Base-by-base conservation (phyloP, 2,888 invertebrate genomes). In the Cecidostiba fungosa region DNA sequence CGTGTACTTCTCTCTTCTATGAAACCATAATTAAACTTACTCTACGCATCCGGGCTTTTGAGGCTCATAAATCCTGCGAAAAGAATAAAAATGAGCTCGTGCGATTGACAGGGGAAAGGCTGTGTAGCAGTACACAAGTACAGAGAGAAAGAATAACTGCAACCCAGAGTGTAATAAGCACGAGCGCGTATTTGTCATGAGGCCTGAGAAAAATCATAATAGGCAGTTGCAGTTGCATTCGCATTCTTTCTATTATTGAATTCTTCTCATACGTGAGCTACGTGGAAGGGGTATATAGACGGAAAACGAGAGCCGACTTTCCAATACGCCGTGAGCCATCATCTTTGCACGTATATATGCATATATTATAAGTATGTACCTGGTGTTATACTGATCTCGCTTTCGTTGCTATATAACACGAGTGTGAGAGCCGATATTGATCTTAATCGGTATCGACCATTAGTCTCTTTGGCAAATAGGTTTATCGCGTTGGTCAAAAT, bases 241-340 rank as follows among this genome's bases (percentile, higher is more conserved):
- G 59, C 69, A 62, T 50, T 77, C 72, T 77, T 81, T 85, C 81
- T 81, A 77, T 81, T 77, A 81, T 81, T 85, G 39, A 62, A 84
- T 74, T 83, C 47, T n/a, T 43, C 70, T n/a, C 14, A 26, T 39
- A 14, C 26, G 23, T 1, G 19, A 12, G 0, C 0, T 10, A 50
- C 0, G n/a, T n/a, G 54, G 54, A 8, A 19, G 19, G 50, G 54
- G 8, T 0, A 16, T 3, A 43, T 16, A n/a, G 32, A 14, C 19
- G 54, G 69, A 16, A 74, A 29, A 59, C 62, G 78, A 23, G 78
- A 23, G 26, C 10, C 78, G 59, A 85, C 81, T 85, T 85, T 85
- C 85, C 66, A 85, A 82, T 85, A 5, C 54, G 81, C 79, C 84
- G 19, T 59, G 36, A 79, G 84, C 69, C 54, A 76, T 69, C 50